Evolutionary conservation across 2,797 vertebrate species (phyloP).

Genomic region (Oreochromis grahami): DNA sequence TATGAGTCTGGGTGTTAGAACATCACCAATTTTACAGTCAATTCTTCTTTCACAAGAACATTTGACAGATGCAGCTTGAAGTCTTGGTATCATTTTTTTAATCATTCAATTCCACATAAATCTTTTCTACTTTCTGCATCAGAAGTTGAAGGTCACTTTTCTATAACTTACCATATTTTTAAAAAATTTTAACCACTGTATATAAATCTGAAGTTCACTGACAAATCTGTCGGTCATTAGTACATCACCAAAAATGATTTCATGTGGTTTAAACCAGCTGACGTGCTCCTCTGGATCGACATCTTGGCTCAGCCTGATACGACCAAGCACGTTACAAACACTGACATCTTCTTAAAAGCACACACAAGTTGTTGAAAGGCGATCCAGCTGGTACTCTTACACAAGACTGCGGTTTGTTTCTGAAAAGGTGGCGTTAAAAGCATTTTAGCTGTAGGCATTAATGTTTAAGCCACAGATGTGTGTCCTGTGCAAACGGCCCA

Average conservation of each 20-base stretch:
- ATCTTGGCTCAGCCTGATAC: neutral
- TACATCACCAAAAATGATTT: neutral
- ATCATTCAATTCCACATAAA: neutral
- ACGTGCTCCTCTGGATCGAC: neutral
- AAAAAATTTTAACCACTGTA: rapidly evolving
- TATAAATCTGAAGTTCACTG: neutral
- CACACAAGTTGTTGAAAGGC: neutral
- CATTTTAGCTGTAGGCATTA: neutral
- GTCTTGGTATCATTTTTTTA: neutral
- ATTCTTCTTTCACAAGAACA: neutral
- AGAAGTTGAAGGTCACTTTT: neutral
- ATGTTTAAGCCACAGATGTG: neutral
- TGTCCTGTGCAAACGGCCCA: neutral
- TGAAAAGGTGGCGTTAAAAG: neutral
- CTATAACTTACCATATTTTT: rapidly evolving
- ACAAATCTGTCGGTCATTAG: neutral
- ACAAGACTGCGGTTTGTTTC: neutral
- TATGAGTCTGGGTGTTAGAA: neutral
- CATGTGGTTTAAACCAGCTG: neutral
- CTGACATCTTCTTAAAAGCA: neutral
- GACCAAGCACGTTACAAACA: neutral
- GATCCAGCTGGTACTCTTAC: neutral
- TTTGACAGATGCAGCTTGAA: neutral
- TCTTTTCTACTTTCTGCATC: neutral
- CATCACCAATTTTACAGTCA: neutral